These are phyloP conservation scores for Andrena flavipes DNA, from an alignment of 2,888 invertebrate genomes.

Conservation along the genomic window DNA sequence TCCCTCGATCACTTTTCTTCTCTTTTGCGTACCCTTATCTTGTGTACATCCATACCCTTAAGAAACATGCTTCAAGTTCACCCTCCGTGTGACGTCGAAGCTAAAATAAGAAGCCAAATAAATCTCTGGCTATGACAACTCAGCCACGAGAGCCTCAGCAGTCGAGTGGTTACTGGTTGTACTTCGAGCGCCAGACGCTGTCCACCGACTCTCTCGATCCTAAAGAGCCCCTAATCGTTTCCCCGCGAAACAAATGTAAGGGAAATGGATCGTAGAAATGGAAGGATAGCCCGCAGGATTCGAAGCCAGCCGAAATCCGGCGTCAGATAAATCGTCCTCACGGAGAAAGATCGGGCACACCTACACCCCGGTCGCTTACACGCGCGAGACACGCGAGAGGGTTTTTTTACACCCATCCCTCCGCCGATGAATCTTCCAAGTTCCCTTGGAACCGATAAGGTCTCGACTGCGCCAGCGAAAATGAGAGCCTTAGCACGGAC, in stretches of 20 bases:
- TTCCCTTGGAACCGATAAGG: conserved; percentile 61
- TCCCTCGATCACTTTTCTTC: too few relatives aligned
- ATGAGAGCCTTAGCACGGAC: conserved; percentile 45
- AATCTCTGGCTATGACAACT: too few relatives aligned
- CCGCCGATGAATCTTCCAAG: conserved; percentile 58
- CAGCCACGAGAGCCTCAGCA: too few relatives aligned
- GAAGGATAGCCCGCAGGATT: conserved; percentile 69
- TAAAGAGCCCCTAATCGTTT: neutral
- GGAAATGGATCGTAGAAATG: conserved; percentile 42
- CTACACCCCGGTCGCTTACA: neutral
- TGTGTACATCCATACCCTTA: too few relatives aligned
- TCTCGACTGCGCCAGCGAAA: conserved; percentile 51
- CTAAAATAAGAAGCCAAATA: too few relatives aligned
- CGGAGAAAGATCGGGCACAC: conserved; percentile 12
- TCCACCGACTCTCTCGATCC: too few relatives aligned
- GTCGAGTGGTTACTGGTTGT: too few relatives aligned
- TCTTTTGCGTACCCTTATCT: too few relatives aligned
- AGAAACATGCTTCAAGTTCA: too few relatives aligned
- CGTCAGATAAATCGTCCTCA: conserved; percentile 63
- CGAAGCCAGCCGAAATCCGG: conserved; percentile 63
- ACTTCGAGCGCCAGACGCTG: too few relatives aligned
- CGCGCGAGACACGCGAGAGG: conserved; percentile 26
- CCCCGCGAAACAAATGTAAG: conserved; percentile 33
- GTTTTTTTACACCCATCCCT: conserved; percentile 24
- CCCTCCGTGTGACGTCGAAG: too few relatives aligned